These are phyloP conservation scores for mouse (Mus musculus) DNA, from an alignment of 2,113 vertebrate species.

Conservation along the genomic window DNA sequence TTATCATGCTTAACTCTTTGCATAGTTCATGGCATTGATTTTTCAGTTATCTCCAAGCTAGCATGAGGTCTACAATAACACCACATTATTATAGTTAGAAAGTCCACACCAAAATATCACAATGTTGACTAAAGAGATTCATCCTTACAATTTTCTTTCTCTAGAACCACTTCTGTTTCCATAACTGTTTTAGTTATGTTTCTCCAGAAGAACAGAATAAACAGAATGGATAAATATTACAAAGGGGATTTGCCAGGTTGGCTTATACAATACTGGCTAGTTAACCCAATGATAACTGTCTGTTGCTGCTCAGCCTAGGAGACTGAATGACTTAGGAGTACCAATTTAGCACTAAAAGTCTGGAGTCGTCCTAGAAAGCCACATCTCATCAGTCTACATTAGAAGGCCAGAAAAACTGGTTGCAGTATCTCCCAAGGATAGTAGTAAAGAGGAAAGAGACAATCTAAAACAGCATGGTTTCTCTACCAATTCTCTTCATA, in stretches of 20 bases:
- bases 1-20: neutral
- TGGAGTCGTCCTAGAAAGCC: neutral
- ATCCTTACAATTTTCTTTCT: neutral
- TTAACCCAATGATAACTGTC: neutral
- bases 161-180: no score
- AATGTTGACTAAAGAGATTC: no score
- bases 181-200: neutral
- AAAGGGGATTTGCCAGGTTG: neutral
- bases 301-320: no score
- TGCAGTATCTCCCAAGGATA: neutral
- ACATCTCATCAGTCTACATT: neutral
- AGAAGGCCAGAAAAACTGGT: neutral
- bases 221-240: neutral
- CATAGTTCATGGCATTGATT: neutral
- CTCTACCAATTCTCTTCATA: neutral
- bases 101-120: neutral
- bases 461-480: neutral
- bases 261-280: no score
- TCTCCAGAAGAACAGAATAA: neutral
- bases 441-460: no score
- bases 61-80: neutral
- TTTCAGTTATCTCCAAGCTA: neutral
- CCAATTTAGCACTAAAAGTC: neutral
- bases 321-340: neutral
- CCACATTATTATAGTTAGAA: neutral